These are phyloP conservation scores for Diplazon laetatorius DNA, from an alignment of 2,888 invertebrate species.

Conservation along the genomic window DNA sequence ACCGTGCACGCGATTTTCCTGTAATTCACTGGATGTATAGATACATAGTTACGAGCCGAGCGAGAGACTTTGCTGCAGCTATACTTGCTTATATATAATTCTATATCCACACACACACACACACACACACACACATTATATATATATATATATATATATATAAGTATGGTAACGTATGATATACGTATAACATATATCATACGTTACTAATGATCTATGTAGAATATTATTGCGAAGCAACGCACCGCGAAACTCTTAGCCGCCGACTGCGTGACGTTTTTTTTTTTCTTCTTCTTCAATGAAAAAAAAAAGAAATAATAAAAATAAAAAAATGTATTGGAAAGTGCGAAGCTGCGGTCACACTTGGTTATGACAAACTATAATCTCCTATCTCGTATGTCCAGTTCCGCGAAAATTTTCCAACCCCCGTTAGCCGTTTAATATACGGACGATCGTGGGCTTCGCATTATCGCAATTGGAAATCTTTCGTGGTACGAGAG, in stretches of 20 bases:
- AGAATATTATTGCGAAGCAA: constrained; percentile 44
- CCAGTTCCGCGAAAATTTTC: constrained; percentile 6
- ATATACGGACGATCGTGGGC: not conserved
- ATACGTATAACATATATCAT: constrained; percentile 9
- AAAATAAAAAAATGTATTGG: no score
- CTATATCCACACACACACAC: not conserved
- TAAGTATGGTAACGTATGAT: no score
- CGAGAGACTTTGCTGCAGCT: constrained; percentile 21
- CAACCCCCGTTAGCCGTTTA: constrained; percentile 7
- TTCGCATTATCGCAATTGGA: constrained; percentile 9
- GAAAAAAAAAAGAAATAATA: no score
- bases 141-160: no score
- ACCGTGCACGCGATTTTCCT: constrained; percentile 55
- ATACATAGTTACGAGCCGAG: constrained; percentile 10
- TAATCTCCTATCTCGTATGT: constrained; percentile 22
- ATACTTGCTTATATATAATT: constrained; percentile 1
- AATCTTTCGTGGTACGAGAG: not conserved
- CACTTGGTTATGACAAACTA: constrained; percentile 35
- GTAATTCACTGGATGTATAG: constrained; percentile 45
- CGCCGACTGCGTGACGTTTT: constrained; percentile 36
- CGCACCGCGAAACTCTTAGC: constrained; percentile 30
- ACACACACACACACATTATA: no score
- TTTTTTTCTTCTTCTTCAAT: no score
- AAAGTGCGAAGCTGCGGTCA: constrained; percentile 58
- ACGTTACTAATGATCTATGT: constrained; percentile 15